Evolutionary conservation across 2,797 vertebrate species (phyloP).

Genomic region (Sebastes nivosus): DNA sequence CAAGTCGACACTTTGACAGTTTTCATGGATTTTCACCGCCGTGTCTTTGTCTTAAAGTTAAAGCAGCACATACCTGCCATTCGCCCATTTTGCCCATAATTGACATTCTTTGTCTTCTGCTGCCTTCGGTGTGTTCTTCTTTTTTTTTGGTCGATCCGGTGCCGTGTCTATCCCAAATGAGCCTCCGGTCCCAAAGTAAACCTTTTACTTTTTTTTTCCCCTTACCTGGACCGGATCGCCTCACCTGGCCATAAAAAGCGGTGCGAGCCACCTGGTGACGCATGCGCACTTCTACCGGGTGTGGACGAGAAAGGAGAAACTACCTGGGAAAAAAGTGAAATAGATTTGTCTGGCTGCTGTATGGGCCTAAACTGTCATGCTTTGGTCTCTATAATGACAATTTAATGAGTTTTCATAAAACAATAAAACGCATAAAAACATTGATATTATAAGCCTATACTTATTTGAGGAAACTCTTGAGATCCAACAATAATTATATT

Average conservation of each 20-base stretch:
- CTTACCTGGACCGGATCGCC: constrained; percentile 87
- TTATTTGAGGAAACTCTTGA: neutral
- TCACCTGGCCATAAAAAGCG: constrained; percentile 96
- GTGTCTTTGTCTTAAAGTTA: constrained; percentile 69
- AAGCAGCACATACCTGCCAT: constrained; percentile 92
- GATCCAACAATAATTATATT: neutral
- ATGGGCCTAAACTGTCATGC: neutral
- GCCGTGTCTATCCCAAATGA: constrained; percentile 83
- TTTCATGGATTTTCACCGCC: constrained; percentile 45
- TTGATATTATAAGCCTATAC: neutral
- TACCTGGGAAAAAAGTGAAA: constrained; percentile 21
- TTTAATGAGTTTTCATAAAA: neutral
- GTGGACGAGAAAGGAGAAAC: constrained; percentile 64
- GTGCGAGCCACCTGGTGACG: constrained; percentile 88
- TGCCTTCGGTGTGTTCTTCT: constrained; percentile 41
- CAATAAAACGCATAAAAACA: neutral
- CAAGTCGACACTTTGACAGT: constrained; percentile 67
- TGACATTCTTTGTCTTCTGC: constrained; percentile 89
- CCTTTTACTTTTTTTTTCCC: constrained; percentile 87
- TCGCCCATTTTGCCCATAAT: constrained; percentile 95
- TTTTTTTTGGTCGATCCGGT: constrained; percentile 78
- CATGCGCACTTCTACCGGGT: constrained; percentile 89
- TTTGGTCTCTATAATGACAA: neutral
- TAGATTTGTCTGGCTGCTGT: neutral
- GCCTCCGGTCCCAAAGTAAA: constrained; percentile 86